These are phyloP conservation scores for Otocyon megalotis DNA, from an alignment of 2,113 vertebrate genomes.

Conservation along the genomic window DNA sequence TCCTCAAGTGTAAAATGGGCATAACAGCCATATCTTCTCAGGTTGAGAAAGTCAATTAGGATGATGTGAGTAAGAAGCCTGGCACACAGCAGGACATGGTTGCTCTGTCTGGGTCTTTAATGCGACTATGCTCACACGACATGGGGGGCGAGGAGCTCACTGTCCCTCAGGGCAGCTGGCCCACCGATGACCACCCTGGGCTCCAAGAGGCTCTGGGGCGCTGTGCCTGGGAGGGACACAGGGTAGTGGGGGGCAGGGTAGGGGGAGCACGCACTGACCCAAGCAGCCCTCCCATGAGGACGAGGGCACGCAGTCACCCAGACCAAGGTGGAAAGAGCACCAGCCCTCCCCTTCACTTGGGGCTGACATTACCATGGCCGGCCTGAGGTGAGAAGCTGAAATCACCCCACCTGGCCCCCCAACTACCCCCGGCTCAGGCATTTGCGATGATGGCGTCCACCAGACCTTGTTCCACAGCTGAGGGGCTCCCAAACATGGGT, in stretches of 20 bases:
- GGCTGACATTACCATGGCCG: accelerated
- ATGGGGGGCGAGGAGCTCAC: accelerated
- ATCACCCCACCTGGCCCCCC: accelerated
- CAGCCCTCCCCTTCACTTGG: accelerated
- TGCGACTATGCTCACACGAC: accelerated
- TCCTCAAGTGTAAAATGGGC: background rate
- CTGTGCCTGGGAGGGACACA: background rate
- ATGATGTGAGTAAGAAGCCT: accelerated
- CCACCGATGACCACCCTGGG: background rate
- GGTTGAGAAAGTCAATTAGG: background rate
- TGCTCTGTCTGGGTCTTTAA: too few relatives aligned
- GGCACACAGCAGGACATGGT: background rate
- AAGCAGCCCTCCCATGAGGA: background rate
- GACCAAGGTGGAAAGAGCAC: background rate
- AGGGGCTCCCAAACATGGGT: background rate
- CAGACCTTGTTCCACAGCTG: background rate
- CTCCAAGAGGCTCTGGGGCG: background rate
- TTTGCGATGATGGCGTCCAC: background rate
- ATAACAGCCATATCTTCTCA: accelerated
- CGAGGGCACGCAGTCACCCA: background rate
- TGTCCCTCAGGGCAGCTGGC: background rate
- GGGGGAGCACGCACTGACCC: too few relatives aligned
- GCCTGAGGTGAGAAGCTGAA: background rate
- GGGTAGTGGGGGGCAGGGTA: too few relatives aligned
- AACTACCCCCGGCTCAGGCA: accelerated